These are phyloP conservation scores for Rousettus madagascariensis DNA, from an alignment of 2,797 vertebrate species.

Conservation along the genomic window DNA sequence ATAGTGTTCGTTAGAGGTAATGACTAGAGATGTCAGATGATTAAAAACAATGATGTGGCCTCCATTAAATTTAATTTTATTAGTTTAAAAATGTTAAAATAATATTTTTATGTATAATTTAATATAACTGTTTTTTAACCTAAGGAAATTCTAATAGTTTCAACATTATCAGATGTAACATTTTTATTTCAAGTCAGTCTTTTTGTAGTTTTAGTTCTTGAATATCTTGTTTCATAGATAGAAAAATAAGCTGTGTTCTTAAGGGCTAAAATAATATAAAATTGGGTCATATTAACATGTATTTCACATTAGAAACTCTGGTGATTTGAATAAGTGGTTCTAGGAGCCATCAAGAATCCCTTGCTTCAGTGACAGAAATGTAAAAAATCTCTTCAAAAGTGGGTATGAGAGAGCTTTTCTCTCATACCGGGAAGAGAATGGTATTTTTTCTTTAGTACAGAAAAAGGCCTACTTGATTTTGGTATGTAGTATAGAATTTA, in stretches of 20 bases:
- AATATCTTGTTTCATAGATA: not conserved
- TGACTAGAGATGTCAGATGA: not conserved
- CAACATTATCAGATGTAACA: not conserved
- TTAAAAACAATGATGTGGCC: not conserved
- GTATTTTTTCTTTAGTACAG: not conserved
- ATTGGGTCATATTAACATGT: not conserved
- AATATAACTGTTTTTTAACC: not conserved
- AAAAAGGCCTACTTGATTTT: not conserved
- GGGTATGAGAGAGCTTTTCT: not conserved
- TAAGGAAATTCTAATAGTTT: not conserved
- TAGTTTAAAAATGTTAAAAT: conserved; percentile 22
- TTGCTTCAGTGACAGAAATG: not conserved
- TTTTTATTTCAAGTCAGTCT: not conserved
- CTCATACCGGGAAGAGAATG: not conserved
- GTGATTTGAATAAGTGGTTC: not conserved
- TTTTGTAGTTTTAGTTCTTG: not conserved
- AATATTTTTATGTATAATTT: not conserved
- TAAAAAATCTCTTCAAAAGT: not conserved
- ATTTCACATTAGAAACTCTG: not conserved
- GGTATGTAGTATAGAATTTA: not conserved
- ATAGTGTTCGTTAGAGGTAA: not conserved
- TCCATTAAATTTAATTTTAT: not conserved
- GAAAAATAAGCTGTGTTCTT: not conserved
- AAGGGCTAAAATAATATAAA: not conserved
- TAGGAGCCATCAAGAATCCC: too few species aligned